Percentiles rank a stretch among this genome's conserved stretches.
phyloP scores from a whole-genome alignment of 2,113 vertebrate species.

The Periophthalmodon schlosseri region DNA sequence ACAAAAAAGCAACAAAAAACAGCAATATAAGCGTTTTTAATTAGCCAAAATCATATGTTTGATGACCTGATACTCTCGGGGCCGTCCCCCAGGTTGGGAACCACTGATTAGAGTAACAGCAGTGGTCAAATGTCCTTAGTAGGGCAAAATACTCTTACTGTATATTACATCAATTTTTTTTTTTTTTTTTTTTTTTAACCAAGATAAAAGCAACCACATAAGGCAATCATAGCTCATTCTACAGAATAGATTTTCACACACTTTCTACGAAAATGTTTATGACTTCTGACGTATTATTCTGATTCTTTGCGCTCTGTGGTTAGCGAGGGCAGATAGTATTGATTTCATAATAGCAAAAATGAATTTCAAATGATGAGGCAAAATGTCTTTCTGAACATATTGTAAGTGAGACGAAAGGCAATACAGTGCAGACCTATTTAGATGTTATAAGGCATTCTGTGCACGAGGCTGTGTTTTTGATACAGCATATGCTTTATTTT shows the following conservation, averaged over 20 bases:
- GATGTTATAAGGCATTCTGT: neutral
- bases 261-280: conserved; percentile 23
- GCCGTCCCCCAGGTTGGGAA: no score
- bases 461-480: conserved; percentile 6
- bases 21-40: no score
- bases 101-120: no score
- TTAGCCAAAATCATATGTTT: no score
- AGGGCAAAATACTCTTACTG: no score
- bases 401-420: conserved; percentile 29
- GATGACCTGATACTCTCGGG: no score
- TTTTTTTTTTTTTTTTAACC: neutral
- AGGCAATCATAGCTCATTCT: neutral
- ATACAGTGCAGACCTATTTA: conserved; percentile 33
- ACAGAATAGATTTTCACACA: conserved; percentile 8
- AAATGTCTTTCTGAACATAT: conserved; percentile 21
- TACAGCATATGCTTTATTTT: neutral
- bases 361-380: conserved; percentile 30
- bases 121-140: no score
- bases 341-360: conserved; percentile 38
- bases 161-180: no score
- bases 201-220: neutral
- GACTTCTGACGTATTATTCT: conserved; percentile 13
- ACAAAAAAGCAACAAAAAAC: no score
- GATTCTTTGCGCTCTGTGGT: conserved; percentile 6
- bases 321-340: conserved; percentile 28